These are phyloP conservation scores for Chaetodon trifascialis DNA, from an alignment of 2,113 vertebrate species.

Conservation along the genomic window DNA sequence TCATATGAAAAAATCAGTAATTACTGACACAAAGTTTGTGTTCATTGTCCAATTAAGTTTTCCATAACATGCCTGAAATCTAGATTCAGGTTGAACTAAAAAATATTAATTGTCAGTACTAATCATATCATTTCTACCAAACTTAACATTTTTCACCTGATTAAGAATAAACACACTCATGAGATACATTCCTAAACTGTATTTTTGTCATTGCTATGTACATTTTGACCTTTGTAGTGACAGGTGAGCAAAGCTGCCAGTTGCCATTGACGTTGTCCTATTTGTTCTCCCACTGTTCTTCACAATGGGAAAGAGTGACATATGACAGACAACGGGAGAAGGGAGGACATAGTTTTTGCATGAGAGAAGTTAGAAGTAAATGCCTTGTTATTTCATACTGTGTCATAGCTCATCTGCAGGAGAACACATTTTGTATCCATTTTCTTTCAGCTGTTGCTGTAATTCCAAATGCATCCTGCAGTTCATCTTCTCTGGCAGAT, in stretches of 20 bases:
- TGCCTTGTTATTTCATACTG: background rate
- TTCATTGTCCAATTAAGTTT: background rate
- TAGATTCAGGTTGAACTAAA: background rate
- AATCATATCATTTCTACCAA: background rate
- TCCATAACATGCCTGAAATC: background rate
- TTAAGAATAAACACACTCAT: background rate
- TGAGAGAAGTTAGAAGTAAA: background rate
- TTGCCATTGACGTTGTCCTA: background rate
- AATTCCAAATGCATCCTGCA: background rate
- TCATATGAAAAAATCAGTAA: background rate
- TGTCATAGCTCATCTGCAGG: background rate
- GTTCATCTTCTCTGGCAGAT: conserved; percentile 9
- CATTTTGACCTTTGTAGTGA: background rate
- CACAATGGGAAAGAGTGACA: background rate
- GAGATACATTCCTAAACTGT: background rate
- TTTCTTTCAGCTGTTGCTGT: background rate
- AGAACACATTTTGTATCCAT: background rate
- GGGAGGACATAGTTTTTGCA: too few species aligned
- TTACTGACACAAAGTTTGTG: background rate
- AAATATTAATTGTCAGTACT: too few species aligned
- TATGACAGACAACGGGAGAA: background rate
- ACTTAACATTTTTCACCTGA: background rate
- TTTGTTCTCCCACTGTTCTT: too few species aligned
- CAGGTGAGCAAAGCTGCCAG: background rate
- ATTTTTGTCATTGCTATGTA: background rate